Evolutionary conservation across 1,140 invertebrate genomes (phyloP), one percentile per base, ranked within the genome.

Genomic region (Tyrophagus putrescentiae): DNA sequence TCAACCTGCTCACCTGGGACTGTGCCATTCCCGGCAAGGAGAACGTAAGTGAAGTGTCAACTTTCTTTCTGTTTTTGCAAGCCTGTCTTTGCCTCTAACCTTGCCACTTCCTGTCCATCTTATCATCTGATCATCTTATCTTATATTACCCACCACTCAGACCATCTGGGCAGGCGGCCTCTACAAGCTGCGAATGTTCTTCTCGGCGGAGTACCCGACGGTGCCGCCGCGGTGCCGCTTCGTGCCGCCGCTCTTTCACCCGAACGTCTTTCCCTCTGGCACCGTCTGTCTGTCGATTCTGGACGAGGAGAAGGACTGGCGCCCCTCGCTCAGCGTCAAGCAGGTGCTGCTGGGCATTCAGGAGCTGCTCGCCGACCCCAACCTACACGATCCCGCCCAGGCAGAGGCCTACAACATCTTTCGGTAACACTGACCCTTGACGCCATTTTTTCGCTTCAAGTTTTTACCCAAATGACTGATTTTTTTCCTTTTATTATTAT

Each of bases 191-290:
- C 77, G 91, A 33, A 98, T 99, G 94, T 86, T 97, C 64, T 99
- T 99, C 76, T 98, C 98, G 77, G 95, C 98, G 72, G 96, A 99
- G 70, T 99, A 97, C 72, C 96, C 96, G 18, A 94, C 92, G 28
- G 95, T 90, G 68, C 95, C 96, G 41, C 96, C 96, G 63, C 98
- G 98, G 77, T 98, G 95, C 78, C 98, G 98, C 79, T 99, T 98
- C 77, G 95, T 98, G 71, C 96, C 96, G 39, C 94, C 95, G n/a
- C 76, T 99, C 0, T 99, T 99, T 71, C 95, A 99, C 72, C 96
- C 96, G 1, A 99, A 99, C 76, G 94, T 99, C 0, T 99, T 98
- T 70, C 95, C 96, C 33, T 98, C 94, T 29, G 82, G 82, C 29
- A 96, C 94, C n/a, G 94, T 99, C 0, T 99, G 95, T 71, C 75